These are phyloP conservation scores for Marmota flaviventris DNA, from an alignment of 2,113 vertebrate genomes.

Conservation along the genomic window DNA sequence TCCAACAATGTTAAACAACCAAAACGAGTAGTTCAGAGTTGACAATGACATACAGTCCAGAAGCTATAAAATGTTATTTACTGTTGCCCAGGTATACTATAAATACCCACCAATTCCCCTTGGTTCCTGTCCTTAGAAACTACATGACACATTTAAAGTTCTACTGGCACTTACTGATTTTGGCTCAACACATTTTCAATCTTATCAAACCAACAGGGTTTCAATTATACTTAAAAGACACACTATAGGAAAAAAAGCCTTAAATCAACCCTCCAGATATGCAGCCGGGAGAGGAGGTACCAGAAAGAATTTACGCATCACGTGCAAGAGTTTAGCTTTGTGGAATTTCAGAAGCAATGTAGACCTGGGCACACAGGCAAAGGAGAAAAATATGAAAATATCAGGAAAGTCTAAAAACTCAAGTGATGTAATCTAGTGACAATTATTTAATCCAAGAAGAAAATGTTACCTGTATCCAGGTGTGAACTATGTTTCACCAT, in stretches of 20 bases:
- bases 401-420: background rate
- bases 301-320: background rate
- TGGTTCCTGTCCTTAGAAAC: background rate
- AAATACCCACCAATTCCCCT: background rate
- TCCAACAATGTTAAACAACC: background rate
- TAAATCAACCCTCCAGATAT: background rate
- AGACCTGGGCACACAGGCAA: background rate
- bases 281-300: background rate
- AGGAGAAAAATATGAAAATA: background rate
- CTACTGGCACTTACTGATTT: background rate
- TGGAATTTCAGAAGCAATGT: background rate
- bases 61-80: slow-evolving; percentile 34
- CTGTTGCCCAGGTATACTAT: background rate
- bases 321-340: background rate
- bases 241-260: background rate
- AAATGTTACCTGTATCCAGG: background rate
- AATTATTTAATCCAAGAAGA: background rate
- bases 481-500: background rate
- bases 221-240: background rate
- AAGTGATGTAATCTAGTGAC: background rate
- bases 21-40: background rate
- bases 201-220: background rate
- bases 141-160: background rate
- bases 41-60: background rate
- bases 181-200: background rate